Evolutionary conservation across 2,888 invertebrate genomes (phyloP), one percentile per base, ranked within the genome.

Genomic region (Ligdia adustata): DNA sequence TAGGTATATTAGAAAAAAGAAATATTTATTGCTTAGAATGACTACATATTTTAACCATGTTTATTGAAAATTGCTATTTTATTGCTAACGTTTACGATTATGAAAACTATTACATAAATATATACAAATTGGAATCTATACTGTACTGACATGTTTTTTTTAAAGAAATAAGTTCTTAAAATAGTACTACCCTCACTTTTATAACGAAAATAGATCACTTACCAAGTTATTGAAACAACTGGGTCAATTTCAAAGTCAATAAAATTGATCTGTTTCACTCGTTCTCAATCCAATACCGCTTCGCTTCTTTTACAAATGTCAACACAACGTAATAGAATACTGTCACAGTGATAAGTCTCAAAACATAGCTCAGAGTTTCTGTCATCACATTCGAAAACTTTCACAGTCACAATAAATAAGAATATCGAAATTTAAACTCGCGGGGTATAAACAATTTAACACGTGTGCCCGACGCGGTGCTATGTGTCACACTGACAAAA

Each of bases 221-320:
- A 73, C 72, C 66, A 37, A 48, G 28, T 52, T 60, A 41, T 40
- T 58, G 31, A 39, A 54, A 52, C 56, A 55, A 53, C 52, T 49
- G 55, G 34, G 34, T 45, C 43, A 38, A 64, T 67, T 70, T 69
- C 69, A 63, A 66, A 62, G 52, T 61, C 59, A 54, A 56, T 37
- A 27, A 27, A 37, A 37, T 50, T 35, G 39, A 57, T 49, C 51
- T 38, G 33, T 42, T 40, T 42, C 42, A 53, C 38, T 72, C 71
- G 61, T 69, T 64, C 59, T 67, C 79, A 52, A 69, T 70, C 69
- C 73, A 82, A 68, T 77, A 86, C 11, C 70, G 69, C 59, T 79
- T 82, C 34, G 81, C 67, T 75, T 80, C 80, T 72, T 82, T 87
- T 56, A 76, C 71, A 55, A 82, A 79, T 71, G 79, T 72, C 57